Conservation (phyloP, 2,113 vertebrate species). For the Gambusia holbrooki region DNA sequence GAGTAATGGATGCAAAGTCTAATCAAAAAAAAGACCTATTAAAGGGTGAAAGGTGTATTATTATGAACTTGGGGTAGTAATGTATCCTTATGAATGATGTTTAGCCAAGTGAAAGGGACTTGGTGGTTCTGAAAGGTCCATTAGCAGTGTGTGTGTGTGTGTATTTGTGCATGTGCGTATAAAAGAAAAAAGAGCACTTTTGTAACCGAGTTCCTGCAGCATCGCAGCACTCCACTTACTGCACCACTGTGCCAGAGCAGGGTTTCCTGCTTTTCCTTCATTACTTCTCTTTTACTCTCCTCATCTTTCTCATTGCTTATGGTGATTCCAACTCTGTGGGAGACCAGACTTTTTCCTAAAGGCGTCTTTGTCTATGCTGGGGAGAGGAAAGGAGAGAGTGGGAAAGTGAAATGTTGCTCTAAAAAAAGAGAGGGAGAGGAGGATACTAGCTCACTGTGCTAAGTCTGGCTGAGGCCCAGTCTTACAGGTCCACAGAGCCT, state of each 20-base stretch:
- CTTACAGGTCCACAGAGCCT: conserved; percentile 41
- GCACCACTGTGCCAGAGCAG: conserved; percentile 64
- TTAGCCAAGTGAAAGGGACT: conserved; percentile 47
- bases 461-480: conserved; percentile 52
- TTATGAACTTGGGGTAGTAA: conserved; percentile 15
- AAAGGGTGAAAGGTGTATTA: conserved; percentile 1
- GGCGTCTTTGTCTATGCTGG: conserved; percentile 67
- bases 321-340: conserved; percentile 66
- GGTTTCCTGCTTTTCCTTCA: conserved; percentile 64
- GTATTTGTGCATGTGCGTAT: conserved; percentile 29
- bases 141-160: conserved; percentile 61
- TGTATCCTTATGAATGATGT: conserved; percentile 33
- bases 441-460: conserved; percentile 66
- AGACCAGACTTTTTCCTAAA: conserved; percentile 66
- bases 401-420: conserved; percentile 48
- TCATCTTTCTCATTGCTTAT: conserved; percentile 44
- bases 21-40: not conserved
- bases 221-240: conserved; percentile 62
- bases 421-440: conserved; percentile 42
- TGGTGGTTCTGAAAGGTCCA: conserved; percentile 59
- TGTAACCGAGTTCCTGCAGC: conserved; percentile 68
- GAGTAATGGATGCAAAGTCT: not conserved
- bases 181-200: conserved; percentile 46
- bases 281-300: conserved; percentile 32
- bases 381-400: conserved; percentile 27